Evolutionary conservation across 2,113 vertebrate genomes (phyloP).

Genomic region (Meriones unguiculatus): DNA sequence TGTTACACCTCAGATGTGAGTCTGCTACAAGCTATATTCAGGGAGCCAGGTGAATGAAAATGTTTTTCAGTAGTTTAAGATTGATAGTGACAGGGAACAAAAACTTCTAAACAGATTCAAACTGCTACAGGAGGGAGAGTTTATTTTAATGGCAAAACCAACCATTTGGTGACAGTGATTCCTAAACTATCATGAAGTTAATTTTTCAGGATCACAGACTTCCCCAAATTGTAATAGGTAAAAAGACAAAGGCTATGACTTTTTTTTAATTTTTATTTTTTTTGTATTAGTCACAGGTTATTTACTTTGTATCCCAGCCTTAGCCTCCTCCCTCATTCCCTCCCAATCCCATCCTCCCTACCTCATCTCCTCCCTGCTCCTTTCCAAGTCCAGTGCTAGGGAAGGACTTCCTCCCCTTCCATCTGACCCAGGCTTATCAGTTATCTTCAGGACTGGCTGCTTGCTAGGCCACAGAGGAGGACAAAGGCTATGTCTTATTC

Average conservation of each 20-base stretch:
- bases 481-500: constrained; percentile 37
- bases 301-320: too few species aligned
- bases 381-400: too few species aligned
- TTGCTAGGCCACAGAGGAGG: too few species aligned
- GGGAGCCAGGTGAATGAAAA: constrained; percentile 17
- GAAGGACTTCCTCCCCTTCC: too few species aligned
- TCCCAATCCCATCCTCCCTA: too few species aligned
- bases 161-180: constrained; percentile 57
- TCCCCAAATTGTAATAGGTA: constrained; percentile 67
- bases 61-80: constrained; percentile 63
- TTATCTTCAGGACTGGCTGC: too few species aligned
- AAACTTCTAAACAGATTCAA: constrained; percentile 66
- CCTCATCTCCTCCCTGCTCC: too few species aligned
- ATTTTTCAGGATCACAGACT: background rate
- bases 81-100: constrained; percentile 51
- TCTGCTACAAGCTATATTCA: constrained; percentile 48
- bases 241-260: constrained; percentile 30
- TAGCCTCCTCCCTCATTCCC: too few species aligned
- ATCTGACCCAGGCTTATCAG: too few species aligned
- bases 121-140: constrained; percentile 13
- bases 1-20: background rate
- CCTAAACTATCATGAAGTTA: constrained; percentile 42
- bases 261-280: too few species aligned
- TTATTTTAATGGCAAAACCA: constrained; percentile 75
- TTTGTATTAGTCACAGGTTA: too few species aligned